Base-by-base conservation (phyloP, 2,888 invertebrate genomes). In the Cryptus viduatorius region DNA sequence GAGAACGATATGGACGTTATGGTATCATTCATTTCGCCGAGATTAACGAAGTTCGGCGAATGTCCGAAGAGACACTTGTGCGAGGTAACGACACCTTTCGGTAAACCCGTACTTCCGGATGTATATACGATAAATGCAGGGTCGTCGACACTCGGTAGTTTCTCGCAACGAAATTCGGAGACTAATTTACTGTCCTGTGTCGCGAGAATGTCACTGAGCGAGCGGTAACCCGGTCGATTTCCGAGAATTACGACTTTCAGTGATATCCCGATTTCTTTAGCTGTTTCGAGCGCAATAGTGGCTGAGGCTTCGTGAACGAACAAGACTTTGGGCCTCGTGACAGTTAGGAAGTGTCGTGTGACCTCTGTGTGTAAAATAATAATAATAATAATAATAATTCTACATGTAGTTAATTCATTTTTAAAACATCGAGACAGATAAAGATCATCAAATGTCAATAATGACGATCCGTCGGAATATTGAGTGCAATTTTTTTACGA, bases 271-370 rank as follows among this genome's bases (percentile, higher is more conserved):
- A 87, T 89, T 37, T 87, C 83, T 10, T 85, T 84, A 0, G 86
- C 72, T 0, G 87, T 88, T n/a, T 89, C 88, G 10, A 79, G 4
- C 0, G 88, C 79, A 0, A 75, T 37, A 0, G 69, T 68, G 0
- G 87, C 75, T 0, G 84, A 64, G 65, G 86, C 86, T 42, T 71
- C 77, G 14, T 83, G 83, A 3, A 88, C 77, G 37, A 93, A 92
- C 0, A 92, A 86, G 0, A 91, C 56, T 65, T 92, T 93, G 10
- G 93, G 92, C 3, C 83, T 81, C 0, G 89, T 83, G 0, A 91
- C 7, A 3, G 83, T 82, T 46, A 91, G 82, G 12, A 91, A 89
- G 48, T 89, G 86, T n/a, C 87, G 88, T 0, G 89, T 89, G 0
- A 85, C 44, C 46, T 87, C 93, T 92, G 84, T 24, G 86, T 1